Evolutionary conservation across 2,888 invertebrate genomes (phyloP).

Genomic region (Rhaphigaster nebulosa): DNA sequence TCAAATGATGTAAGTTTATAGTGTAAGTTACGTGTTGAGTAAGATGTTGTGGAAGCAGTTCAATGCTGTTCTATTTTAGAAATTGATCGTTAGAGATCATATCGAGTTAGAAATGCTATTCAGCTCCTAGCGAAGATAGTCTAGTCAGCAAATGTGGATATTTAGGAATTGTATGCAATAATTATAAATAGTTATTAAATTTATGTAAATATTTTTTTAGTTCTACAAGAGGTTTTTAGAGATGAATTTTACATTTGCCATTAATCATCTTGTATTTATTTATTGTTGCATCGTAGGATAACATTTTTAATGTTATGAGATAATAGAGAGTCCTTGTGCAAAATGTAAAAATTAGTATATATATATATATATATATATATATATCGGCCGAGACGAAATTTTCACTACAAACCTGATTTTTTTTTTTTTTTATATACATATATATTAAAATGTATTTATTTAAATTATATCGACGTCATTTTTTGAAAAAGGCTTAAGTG

Average conservation of each 20-base stretch:
- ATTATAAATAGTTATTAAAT: slow-evolving; percentile 25
- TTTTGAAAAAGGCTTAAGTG: no score
- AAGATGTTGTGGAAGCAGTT: background rate
- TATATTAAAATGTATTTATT: background rate
- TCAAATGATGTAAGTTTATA: background rate
- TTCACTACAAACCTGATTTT: background rate
- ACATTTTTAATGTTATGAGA: background rate
- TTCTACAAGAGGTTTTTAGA: background rate
- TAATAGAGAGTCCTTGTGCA: background rate
- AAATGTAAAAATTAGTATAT: background rate
- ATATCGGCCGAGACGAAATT: background rate
- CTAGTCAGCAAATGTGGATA: slow-evolving; percentile 40
- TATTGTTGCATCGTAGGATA: background rate
- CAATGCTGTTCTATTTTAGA: background rate
- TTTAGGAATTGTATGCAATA: slow-evolving; percentile 46
- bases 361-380: no score
- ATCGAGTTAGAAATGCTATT: background rate
- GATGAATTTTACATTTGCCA: background rate
- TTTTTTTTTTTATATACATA: no score
- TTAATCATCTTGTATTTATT: background rate
- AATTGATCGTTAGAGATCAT: background rate
- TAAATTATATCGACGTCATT: no score
- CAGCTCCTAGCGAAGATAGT: background rate
- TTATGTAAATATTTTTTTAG: background rate
- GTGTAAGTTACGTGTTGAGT: background rate